Conservation (phyloP, 2,113 vertebrate genomes). For the Gasterosteus nipponicus region DNA sequence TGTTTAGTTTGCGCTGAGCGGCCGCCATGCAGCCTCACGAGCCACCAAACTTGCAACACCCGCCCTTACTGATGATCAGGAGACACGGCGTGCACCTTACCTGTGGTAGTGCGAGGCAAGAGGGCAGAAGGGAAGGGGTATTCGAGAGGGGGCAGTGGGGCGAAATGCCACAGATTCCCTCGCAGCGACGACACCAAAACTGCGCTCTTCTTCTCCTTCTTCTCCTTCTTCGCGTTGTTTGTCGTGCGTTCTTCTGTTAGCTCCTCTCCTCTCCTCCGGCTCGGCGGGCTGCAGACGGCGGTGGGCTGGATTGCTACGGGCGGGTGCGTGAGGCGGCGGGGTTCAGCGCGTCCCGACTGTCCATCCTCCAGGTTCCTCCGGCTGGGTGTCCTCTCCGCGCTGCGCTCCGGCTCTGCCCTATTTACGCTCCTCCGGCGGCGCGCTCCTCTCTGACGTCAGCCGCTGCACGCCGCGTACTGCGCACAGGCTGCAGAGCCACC, state of each 20-base stretch:
- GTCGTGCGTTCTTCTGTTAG: constrained; percentile 15
- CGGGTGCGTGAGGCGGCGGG: constrained; percentile 31
- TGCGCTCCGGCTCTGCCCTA: constrained; percentile 84
- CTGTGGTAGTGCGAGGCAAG: constrained; percentile 72
- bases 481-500: constrained; percentile 75
- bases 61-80: neutral
- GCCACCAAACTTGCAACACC: constrained; percentile 57
- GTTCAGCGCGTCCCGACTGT: constrained; percentile 59
- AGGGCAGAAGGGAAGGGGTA: constrained; percentile 32
- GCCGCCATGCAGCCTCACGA: constrained; percentile 1
- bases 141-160: constrained; percentile 5
- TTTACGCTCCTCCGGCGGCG: constrained; percentile 84
- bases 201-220: constrained; percentile 26
- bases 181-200: constrained; percentile 56
- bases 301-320: neutral
- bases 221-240: neutral
- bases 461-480: constrained; percentile 62
- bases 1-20: constrained; percentile 19
- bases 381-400: constrained; percentile 69
- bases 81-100: constrained; percentile 62
- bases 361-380: constrained; percentile 70
- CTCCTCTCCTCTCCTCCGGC: constrained; percentile 52
- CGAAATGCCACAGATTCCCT: constrained; percentile 51
- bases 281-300: constrained; percentile 12
- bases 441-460: constrained; percentile 87